These are phyloP conservation scores for Adelosebastes latens DNA, from an alignment of 2,797 vertebrate species.

Conservation along the genomic window DNA sequence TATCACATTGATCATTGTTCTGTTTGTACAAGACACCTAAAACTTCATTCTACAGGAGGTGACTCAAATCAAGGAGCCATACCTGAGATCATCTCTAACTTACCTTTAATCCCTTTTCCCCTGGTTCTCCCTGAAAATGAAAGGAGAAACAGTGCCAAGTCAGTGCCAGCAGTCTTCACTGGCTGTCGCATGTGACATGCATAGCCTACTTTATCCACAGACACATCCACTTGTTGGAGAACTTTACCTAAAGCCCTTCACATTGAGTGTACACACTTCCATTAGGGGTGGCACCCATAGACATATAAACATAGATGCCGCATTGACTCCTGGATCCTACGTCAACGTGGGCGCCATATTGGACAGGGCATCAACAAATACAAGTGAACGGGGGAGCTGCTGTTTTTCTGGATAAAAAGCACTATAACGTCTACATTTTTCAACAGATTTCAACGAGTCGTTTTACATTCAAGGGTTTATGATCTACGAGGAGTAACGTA, in stretches of 20 bases:
- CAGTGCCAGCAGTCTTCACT: background rate
- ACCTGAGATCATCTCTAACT: conserved; percentile 9
- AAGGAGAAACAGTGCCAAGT: background rate
- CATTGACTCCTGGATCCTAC: no score
- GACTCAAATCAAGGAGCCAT: background rate
- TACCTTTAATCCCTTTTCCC: conserved; percentile 88
- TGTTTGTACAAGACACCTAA: background rate
- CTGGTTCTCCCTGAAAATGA: conserved; percentile 84
- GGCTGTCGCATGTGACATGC: background rate
- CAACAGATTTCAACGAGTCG: no score
- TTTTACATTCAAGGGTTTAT: no score
- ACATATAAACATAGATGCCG: no score
- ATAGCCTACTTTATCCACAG: background rate
- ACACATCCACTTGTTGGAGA: background rate
- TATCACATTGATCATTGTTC: background rate
- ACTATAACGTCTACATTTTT: no score
- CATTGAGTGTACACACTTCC: background rate
- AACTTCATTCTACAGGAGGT: background rate
- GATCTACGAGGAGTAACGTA: no score
- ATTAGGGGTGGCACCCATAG: background rate
- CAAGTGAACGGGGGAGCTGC: no score
- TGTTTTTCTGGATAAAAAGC: no score
- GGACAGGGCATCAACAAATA: no score
- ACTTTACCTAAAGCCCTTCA: background rate
- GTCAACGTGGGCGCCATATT: no score